Evolutionary conservation across 2,888 invertebrate genomes (phyloP), one percentile per base, ranked within the genome.

Genomic region (Chironomus tentans): DNA sequence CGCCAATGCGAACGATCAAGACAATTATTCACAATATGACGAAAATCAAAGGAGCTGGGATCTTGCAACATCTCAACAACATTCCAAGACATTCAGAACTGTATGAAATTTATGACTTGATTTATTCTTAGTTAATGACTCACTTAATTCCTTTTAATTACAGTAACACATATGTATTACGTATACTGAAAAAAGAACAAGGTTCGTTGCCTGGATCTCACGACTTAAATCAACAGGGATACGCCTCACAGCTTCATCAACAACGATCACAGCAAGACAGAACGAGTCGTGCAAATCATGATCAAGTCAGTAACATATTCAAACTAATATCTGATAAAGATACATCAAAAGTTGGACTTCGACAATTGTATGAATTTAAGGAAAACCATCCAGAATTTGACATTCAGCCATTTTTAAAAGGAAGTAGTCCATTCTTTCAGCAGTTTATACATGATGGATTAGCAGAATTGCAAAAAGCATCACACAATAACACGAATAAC

Each of bases 1-100:
- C 93, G n/a, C 97, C 95, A 0, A 85, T 93, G 79, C 87, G 91
- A 81, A 98, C 98, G 13, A 90, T 98, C 70, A 97, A 97, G 85
- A 98, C 98, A 0, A 88, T 98, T 78, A 88, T 98, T 76, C 96
- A 97, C 83, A 92, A 94, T 75, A 90, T 96, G 86, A 93, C 94
- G 77, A 94, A 94, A 84, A 89, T 92, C 79, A 93, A 94, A 82
- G 96, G 96, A 3, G 89, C 90, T 76, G 88, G 91, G 74, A 92
- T 95, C 79, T 88, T 94, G 79, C 89, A 89, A 80, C 92, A 95
- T 82, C 86, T 93, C 74, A 89, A 90, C 22, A 91, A 89, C 81
- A 91, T 93, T 83, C 90, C 91, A 0, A 90, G 91, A 79, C 89
- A 90, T 77, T 91, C 96, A 0, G 97, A 97, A 82, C 85, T 97